Evolutionary conservation across 2,797 vertebrate species (phyloP).

Genomic region (Avahi laniger): DNA sequence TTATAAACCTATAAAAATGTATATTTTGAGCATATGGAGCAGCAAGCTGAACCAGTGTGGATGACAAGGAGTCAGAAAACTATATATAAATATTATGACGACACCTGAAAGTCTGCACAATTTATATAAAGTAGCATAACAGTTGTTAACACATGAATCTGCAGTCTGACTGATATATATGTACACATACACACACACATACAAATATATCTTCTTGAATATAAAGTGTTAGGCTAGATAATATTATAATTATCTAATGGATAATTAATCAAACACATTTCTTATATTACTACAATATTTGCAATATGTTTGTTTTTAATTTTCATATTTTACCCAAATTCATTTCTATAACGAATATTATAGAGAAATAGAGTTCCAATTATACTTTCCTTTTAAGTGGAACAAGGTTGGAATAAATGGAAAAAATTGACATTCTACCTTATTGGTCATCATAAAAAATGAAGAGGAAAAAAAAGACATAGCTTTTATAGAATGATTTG

Average conservation of each 20-base stretch:
- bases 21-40: slow-evolving; percentile 82
- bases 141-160: slow-evolving; percentile 54
- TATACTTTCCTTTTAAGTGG: slow-evolving; percentile 17
- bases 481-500: slow-evolving; percentile 45
- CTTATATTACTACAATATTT: slow-evolving; percentile 43
- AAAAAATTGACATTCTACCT: background rate
- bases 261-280: slow-evolving; percentile 55
- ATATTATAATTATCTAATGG: slow-evolving; percentile 34
- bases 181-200: background rate
- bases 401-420: background rate
- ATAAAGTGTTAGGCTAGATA: slow-evolving; percentile 66
- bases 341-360: slow-evolving; percentile 65
- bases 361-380: background rate
- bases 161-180: slow-evolving; percentile 22
- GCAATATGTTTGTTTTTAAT: slow-evolving; percentile 54
- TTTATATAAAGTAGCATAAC: slow-evolving; percentile 66
- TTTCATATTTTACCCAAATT: slow-evolving; percentile 59
- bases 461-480: slow-evolving; percentile 34
- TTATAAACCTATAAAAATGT: slow-evolving; percentile 82
- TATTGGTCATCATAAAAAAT: slow-evolving; percentile 42
- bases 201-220: slow-evolving; percentile 4
- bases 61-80: slow-evolving; percentile 76
- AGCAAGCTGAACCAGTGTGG: slow-evolving; percentile 71
- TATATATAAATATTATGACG: slow-evolving; percentile 74
- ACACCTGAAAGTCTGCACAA: slow-evolving; percentile 77